phyloP scores from a whole-genome alignment of 2,888 invertebrate species.

The Esperia sulphurella region DNA sequence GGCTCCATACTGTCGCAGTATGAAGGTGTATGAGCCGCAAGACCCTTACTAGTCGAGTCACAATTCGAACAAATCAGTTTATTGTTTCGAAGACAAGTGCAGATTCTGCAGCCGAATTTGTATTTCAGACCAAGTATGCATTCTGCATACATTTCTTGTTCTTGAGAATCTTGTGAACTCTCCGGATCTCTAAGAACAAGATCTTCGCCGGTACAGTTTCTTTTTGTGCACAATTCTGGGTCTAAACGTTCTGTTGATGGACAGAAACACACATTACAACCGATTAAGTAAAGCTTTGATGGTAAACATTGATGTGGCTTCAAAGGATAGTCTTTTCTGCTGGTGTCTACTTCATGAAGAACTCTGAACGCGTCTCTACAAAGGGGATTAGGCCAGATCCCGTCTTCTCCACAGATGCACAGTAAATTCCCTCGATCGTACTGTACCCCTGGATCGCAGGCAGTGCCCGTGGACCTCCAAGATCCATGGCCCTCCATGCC shows the following conservation, averaged over 20 bases:
- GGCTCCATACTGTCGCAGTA: slow-evolving; percentile 30
- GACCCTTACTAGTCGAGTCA: slow-evolving; percentile 14
- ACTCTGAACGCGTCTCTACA: slow-evolving; percentile 55
- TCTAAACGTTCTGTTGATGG: slow-evolving; percentile 37
- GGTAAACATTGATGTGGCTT: slow-evolving; percentile 36
- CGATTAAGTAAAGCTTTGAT: slow-evolving; percentile 45
- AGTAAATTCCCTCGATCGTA: slow-evolving; percentile 42
- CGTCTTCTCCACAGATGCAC: slow-evolving; percentile 58
- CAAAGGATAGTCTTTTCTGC: slow-evolving; percentile 19
- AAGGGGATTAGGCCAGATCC: slow-evolving; percentile 59
- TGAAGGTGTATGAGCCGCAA: slow-evolving; percentile 17
- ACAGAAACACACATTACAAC: slow-evolving; percentile 61
- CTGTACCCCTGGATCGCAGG: slow-evolving; percentile 50
- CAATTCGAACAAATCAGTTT: slow-evolving; percentile 64
- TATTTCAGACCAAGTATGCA: slow-evolving; percentile 61
- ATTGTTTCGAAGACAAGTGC: slow-evolving; percentile 67
- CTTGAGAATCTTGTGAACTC: slow-evolving; percentile 10
- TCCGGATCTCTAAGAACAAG: slow-evolving; percentile 17
- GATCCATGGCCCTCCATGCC: slow-evolving; percentile 64
- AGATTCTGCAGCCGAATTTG: slow-evolving; percentile 71
- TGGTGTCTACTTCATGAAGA: slow-evolving; percentile 42
- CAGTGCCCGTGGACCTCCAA: slow-evolving; percentile 41
- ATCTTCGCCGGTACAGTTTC: slow-evolving; percentile 35
- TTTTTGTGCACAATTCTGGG: slow-evolving; percentile 42
- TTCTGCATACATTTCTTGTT: slow-evolving; percentile 44